Conservation (phyloP, 2,888 invertebrate genomes). For the Brachyptera risi region DNA sequence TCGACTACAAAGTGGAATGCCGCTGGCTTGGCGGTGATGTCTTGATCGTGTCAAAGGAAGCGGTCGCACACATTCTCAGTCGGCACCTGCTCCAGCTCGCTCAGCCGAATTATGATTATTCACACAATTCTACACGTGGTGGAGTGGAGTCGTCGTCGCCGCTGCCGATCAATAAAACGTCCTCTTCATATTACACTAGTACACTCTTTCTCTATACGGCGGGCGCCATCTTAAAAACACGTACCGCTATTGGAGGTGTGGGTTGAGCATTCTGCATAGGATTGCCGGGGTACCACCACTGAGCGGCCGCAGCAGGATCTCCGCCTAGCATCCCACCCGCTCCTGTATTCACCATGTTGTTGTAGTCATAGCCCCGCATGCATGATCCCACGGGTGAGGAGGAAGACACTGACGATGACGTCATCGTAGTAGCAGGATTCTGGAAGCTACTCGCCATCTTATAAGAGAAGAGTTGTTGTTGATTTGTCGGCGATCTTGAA, state of each 20-base stretch:
- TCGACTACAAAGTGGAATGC: no score
- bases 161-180: no score
- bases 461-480: constrained; percentile 72
- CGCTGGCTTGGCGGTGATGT: no score
- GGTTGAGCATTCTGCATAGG: constrained; percentile 31
- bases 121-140: no score
- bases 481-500: constrained; percentile 55
- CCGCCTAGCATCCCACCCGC: constrained; percentile 25
- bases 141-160: no score
- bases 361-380: constrained; percentile 29
- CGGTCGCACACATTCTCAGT: no score
- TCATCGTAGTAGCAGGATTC: constrained; percentile 63
- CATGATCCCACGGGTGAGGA: constrained; percentile 44
- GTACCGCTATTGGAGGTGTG: constrained; percentile 31
- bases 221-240: no score
- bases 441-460: constrained; percentile 84
- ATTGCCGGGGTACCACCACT: constrained; percentile 33
- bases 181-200: no score
- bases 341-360: constrained; percentile 2
- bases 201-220: no score
- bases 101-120: no score
- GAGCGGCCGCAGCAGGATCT: constrained; percentile 27
- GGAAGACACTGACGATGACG: constrained; percentile 58
- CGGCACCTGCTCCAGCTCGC: no score
- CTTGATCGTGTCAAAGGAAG: no score